Evolutionary conservation across 2,888 invertebrate species (phyloP).

Genomic region (Syrphus vitripennis): DNA sequence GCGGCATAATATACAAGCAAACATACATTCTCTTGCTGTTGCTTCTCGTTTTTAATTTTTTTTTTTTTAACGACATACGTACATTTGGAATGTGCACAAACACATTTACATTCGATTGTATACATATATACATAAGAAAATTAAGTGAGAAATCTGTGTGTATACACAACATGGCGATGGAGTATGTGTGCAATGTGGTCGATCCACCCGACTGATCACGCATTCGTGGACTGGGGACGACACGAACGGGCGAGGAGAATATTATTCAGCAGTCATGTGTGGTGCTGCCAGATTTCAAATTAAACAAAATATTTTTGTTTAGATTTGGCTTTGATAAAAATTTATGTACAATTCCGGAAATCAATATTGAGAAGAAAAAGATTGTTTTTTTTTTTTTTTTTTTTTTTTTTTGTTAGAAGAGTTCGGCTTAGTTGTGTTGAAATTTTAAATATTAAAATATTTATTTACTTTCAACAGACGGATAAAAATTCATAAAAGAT

Average conservation of each 20-base stretch:
- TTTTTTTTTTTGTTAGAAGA: too few species aligned
- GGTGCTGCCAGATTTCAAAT: slow-evolving; percentile 51
- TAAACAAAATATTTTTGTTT: slow-evolving; percentile 2
- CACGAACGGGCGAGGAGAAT: neutral
- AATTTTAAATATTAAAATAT: too few species aligned
- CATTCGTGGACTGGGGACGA: neutral
- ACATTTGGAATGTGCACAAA: slow-evolving; percentile 67
- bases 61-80: slow-evolving; percentile 57
- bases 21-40: slow-evolving; percentile 34
- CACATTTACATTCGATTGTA: neutral
- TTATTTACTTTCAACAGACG: too few species aligned
- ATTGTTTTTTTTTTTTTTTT: too few species aligned
- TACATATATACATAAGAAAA: neutral
- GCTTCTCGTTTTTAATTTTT: slow-evolving; percentile 47
- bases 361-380: too few species aligned
- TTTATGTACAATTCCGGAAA: too few species aligned
- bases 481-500: too few species aligned
- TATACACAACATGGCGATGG: neutral
- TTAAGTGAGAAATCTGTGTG: slow-evolving; percentile 51
- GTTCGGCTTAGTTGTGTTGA: too few species aligned
- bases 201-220: slow-evolving; percentile 54
- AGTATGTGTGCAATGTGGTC: slow-evolving; percentile 67
- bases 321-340: too few species aligned
- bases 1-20: slow-evolving; percentile 47
- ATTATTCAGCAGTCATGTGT: neutral